These are phyloP conservation scores for Drosophila burlai DNA, from an alignment of 1,140 invertebrate genomes.

Conservation along the genomic window DNA sequence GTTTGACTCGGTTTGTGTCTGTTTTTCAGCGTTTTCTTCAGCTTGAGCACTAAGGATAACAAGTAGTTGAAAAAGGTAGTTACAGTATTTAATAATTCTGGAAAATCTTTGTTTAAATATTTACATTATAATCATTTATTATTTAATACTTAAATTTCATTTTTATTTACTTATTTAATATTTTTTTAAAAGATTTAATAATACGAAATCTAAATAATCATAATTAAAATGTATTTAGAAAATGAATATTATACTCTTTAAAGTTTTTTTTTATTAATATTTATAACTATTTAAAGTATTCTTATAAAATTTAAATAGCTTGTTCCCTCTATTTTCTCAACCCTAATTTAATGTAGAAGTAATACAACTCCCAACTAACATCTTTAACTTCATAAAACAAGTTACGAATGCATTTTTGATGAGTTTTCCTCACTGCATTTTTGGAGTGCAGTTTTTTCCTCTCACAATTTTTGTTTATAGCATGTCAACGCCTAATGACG, in stretches of 20 bases:
- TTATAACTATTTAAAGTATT: background rate
- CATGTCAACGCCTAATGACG: conserved; percentile 81
- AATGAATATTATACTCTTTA: background rate
- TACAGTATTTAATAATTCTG: no score
- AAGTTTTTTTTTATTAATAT: no score
- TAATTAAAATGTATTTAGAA: background rate
- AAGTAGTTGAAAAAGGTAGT: background rate
- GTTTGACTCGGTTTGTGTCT: conserved; percentile 38
- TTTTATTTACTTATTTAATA: no score
- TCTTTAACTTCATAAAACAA: background rate
- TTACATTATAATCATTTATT: no score
- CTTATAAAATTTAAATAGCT: no score
- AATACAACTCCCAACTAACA: background rate
- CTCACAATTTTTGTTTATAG: conserved; percentile 73
- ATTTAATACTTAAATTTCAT: no score
- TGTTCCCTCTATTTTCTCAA: background rate
- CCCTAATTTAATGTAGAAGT: no score
- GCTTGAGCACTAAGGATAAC: conserved; percentile 4
- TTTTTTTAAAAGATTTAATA: background rate
- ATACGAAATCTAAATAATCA: background rate
- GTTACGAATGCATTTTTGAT: background rate
- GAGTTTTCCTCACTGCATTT: conserved; percentile 54
- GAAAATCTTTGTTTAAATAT: no score
- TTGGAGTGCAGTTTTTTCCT: conserved; percentile 26
- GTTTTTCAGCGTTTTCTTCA: conserved; percentile 8